These are phyloP conservation scores for Fringilla coelebs DNA, from an alignment of 2,797 vertebrate genomes.

Conservation along the genomic window DNA sequence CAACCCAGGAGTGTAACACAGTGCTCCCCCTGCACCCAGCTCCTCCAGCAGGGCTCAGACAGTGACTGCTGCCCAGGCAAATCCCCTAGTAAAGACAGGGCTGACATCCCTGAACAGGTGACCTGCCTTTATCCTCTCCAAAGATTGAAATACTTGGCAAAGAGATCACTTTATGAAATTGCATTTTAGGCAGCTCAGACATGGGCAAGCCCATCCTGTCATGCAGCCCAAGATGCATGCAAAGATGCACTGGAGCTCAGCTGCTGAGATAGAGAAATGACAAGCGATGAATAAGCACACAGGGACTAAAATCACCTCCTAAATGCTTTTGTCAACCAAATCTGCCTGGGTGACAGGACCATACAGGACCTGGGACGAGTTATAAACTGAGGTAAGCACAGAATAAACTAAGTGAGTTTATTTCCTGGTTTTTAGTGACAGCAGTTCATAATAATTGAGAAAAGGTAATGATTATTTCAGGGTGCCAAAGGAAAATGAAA, in stretches of 20 bases:
- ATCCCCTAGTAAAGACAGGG: background rate
- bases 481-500: background rate
- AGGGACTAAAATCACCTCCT: background rate
- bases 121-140: background rate
- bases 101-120: background rate
- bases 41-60: background rate
- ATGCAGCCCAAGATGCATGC: rapidly evolving
- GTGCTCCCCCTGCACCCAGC: rapidly evolving
- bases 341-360: background rate
- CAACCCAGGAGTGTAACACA: background rate
- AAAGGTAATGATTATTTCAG: background rate
- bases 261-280: background rate
- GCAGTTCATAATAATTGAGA: background rate
- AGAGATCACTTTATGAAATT: background rate
- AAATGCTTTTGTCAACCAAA: background rate
- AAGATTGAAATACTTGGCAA: background rate
- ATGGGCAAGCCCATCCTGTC: background rate
- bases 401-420: background rate
- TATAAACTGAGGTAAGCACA: background rate
- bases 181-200: background rate
- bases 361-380: background rate
- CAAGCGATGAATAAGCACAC: background rate
- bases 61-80: background rate
- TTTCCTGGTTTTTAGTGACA: background rate
- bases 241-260: background rate